Evolutionary conservation across 2,888 invertebrate species (phyloP).

Genomic region (Dendrolimus houi): DNA sequence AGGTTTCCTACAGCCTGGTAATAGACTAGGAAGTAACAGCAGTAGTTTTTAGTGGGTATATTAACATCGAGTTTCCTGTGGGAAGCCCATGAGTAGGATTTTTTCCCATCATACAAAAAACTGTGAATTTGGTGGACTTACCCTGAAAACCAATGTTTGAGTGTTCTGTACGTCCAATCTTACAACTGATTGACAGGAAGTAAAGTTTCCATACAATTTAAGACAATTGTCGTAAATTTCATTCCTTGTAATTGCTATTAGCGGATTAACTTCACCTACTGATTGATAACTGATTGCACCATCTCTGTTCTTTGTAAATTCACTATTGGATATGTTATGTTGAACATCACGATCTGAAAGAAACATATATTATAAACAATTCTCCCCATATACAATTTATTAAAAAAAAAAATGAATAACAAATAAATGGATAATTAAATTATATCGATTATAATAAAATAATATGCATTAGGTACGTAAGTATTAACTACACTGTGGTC

Average conservation of each 20-base stretch:
- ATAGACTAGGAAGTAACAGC: too few species aligned
- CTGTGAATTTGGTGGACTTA: slow-evolving; percentile 48
- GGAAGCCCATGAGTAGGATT: background rate
- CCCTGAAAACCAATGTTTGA: slow-evolving; percentile 89
- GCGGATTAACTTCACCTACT: slow-evolving; percentile 96
- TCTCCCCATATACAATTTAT: too few species aligned
- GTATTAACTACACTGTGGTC: too few species aligned
- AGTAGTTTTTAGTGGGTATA: too few species aligned
- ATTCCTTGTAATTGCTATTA: slow-evolving; percentile 90
- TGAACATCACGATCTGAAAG: slow-evolving; percentile 90
- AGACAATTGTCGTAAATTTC: slow-evolving; percentile 91
- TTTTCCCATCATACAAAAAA: background rate
- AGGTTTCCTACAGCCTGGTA: too few species aligned
- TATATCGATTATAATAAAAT: too few species aligned
- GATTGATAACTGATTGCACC: slow-evolving; percentile 93
- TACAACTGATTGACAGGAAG: slow-evolving; percentile 89
- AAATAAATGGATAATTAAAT: too few species aligned
- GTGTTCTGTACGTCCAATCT: slow-evolving; percentile 96
- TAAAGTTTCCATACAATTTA: slow-evolving; percentile 95
- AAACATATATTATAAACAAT: too few species aligned
- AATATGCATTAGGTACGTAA: too few species aligned
- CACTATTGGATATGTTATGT: slow-evolving; percentile 91
- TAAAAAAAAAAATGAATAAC: too few species aligned
- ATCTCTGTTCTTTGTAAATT: slow-evolving; percentile 87
- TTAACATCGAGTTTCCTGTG: too few species aligned